Percentiles rank a stretch among this genome's conserved stretches.
Evolutionary conservation across 2,888 invertebrate species (phyloP).

Genomic region (Xestia ashworthii): DNA sequence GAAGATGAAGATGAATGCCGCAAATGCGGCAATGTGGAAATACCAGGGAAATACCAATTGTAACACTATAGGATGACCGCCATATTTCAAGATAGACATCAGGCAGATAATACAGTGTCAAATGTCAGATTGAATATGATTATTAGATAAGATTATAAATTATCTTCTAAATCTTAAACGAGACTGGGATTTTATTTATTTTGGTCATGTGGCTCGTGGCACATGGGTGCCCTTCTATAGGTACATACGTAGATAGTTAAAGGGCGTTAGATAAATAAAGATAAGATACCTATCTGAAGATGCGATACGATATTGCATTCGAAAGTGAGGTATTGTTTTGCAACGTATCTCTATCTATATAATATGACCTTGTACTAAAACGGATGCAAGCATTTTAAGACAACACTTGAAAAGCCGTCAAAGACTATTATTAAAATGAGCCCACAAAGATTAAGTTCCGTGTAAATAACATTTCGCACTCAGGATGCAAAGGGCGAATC

Average conservation of each 20-base stretch:
- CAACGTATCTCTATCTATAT: background rate
- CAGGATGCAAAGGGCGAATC: no score
- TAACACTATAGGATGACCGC: background rate
- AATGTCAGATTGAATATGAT: slow-evolving; percentile 16
- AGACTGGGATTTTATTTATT: slow-evolving; percentile 6
- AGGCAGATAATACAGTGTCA: slow-evolving; percentile 16
- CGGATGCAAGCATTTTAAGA: background rate
- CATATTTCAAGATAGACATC: slow-evolving; percentile 11
- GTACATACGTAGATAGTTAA: background rate
- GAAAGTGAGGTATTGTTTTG: slow-evolving; percentile 37
- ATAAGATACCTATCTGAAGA: slow-evolving; percentile 38
- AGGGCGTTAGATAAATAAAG: slow-evolving; percentile 30
- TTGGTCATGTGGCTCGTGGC: background rate
- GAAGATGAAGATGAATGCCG: background rate
- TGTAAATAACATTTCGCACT: no score
- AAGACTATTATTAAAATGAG: background rate
- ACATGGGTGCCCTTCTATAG: slow-evolving; percentile 12
- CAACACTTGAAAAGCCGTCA: slow-evolving; percentile 1
- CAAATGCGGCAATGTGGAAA: background rate
- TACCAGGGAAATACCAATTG: no score
- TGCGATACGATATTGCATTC: slow-evolving; percentile 1
- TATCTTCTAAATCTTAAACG: slow-evolving; percentile 27
- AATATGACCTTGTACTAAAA: slow-evolving; percentile 28
- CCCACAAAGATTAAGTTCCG: no score
- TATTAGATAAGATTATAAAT: slow-evolving; percentile 18